Conservation (phyloP, 2,888 invertebrate species). For the Cheilosia urbana region DNA sequence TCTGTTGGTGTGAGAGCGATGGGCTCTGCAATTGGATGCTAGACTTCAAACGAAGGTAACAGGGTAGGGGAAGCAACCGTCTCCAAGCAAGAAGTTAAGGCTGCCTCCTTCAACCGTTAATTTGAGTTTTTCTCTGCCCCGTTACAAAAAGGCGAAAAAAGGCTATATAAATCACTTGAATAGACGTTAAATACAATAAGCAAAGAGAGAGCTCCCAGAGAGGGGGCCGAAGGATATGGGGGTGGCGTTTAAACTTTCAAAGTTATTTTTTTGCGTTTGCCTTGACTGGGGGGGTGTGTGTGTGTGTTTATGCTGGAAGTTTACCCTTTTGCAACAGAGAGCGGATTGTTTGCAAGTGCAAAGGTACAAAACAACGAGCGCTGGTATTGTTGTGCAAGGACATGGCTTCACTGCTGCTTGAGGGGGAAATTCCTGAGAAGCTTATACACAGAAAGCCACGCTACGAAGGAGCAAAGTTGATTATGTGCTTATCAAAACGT, state of each 20-base stretch:
- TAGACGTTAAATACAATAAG: conserved; percentile 73
- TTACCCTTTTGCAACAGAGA: conserved; percentile 40
- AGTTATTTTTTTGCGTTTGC: conserved; percentile 70
- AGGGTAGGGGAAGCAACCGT: background rate
- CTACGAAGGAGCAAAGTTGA: conserved; percentile 57
- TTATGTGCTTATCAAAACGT: conserved; percentile 75
- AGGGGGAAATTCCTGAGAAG: conserved; percentile 38
- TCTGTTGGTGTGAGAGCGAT: conserved; percentile 12
- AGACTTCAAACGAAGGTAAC: conserved; percentile 20
- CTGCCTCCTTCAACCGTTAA: conserved; percentile 67
- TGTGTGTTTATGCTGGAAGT: conserved; percentile 25
- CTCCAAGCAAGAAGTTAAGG: background rate
- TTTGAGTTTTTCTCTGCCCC: conserved; percentile 66
- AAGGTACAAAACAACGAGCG: conserved; percentile 44
- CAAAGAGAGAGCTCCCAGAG: conserved; percentile 28
- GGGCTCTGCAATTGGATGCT: conserved; percentile 45
- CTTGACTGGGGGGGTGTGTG: conserved; percentile 1
- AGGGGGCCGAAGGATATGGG: background rate
- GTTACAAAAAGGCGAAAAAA: conserved; percentile 18
- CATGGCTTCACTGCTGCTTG: conserved; percentile 5
- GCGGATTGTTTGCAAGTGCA: conserved; percentile 50
- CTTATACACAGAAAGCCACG: conserved; percentile 28
- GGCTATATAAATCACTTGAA: conserved; percentile 72
- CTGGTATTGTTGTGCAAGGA: background rate
- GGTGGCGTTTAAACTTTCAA: conserved; percentile 68